These are phyloP conservation scores for Clitarchus hookeri DNA, from an alignment of 2,888 invertebrate genomes.

Conservation along the genomic window DNA sequence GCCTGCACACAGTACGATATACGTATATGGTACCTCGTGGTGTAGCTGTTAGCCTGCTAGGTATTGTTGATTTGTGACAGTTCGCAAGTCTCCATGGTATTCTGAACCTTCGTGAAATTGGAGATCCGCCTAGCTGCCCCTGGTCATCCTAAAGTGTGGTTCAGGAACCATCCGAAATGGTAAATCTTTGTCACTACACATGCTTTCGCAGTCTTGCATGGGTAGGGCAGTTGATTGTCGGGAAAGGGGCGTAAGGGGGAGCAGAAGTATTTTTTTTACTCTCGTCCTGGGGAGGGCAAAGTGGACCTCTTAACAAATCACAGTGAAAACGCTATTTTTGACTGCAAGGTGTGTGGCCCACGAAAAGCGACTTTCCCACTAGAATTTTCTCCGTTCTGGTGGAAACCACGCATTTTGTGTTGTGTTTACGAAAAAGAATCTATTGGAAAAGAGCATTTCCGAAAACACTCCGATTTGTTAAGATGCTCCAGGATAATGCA, in stretches of 20 bases:
- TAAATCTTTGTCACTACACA: not conserved
- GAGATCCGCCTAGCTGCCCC: not conserved
- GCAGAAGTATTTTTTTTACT: not conserved
- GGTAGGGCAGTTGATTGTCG: not conserved
- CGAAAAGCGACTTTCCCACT: slow-evolving; percentile 44
- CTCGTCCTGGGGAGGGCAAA: slow-evolving; percentile 33
- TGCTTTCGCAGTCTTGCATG: not conserved
- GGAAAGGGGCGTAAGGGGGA: not conserved
- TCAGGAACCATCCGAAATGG: not conserved
- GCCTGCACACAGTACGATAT: no score
- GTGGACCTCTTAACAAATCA: slow-evolving; percentile 36
- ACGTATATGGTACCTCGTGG: not conserved
- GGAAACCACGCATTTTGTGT: slow-evolving; percentile 69
- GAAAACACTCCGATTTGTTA: slow-evolving; percentile 76
- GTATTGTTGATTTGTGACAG: slow-evolving; percentile 11
- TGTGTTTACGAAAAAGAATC: slow-evolving; percentile 83
- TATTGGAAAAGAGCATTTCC: slow-evolving; percentile 86
- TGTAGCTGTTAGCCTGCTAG: slow-evolving; percentile 14
- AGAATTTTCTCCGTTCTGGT: slow-evolving; percentile 43
- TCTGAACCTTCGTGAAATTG: slow-evolving; percentile 5
- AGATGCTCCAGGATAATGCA: slow-evolving; percentile 32
- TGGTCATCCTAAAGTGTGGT: not conserved
- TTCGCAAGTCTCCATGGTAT: not conserved
- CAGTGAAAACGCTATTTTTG: slow-evolving; percentile 31
- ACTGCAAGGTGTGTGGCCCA: slow-evolving; percentile 46